These are phyloP conservation scores for Rhynchonycteris naso DNA, from an alignment of 2,797 vertebrate genomes.

Conservation along the genomic window DNA sequence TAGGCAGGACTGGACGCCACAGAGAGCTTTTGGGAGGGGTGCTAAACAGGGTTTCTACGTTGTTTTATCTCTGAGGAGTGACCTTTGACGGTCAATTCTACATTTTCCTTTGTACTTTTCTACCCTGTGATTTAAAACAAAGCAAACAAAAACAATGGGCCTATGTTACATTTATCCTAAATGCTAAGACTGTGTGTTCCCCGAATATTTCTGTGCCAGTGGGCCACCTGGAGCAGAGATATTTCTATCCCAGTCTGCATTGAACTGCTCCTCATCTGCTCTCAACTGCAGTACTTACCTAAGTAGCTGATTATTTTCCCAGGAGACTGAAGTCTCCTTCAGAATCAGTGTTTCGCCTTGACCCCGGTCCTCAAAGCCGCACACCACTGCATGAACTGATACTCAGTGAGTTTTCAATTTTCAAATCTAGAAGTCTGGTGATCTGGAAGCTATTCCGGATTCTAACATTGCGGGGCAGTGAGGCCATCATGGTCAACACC, in stretches of 20 bases:
- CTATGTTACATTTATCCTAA: neutral
- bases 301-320: neutral
- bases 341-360: neutral
- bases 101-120: neutral
- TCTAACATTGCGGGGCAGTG: neutral
- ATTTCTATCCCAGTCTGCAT: neutral
- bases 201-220: neutral
- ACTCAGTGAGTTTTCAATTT: neutral
- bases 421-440: constrained; percentile 5
- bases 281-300: neutral
- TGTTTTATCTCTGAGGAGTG: neutral
- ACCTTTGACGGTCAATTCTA: neutral
- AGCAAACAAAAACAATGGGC: neutral
- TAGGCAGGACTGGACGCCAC: neutral
- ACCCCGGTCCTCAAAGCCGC: neutral
- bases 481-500: neutral
- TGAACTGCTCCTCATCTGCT: neutral
- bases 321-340: neutral
- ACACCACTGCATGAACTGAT: neutral
- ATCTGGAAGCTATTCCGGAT: neutral
- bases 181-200: neutral
- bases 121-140: neutral
- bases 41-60: neutral
- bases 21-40: neutral
- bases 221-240: neutral